Base-by-base conservation (phyloP, 1,140 invertebrate species). In the Aphelinus certus region DNA sequence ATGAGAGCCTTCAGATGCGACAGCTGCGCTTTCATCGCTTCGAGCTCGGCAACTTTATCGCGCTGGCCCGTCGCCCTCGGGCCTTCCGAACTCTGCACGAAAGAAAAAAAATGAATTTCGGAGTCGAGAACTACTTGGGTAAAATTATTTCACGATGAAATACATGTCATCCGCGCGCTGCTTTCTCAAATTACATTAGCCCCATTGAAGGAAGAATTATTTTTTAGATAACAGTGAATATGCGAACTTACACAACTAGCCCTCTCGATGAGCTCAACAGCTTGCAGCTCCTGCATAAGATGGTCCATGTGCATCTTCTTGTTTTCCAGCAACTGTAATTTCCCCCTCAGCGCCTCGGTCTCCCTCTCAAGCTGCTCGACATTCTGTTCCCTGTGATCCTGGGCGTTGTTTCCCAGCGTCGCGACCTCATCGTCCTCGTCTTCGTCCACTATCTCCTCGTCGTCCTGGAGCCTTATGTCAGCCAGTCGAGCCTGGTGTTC, bases 251-350 rank as follows among this genome's bases (percentile, higher is more conserved):
- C 84, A 69, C 80, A 82, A 51, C 82, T 84, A 5, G 71, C 81
- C 56, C 78, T 78, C 7, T 85, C 85, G 7, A 77, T 80, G 4
- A 82, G 47, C 63, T 86, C 84, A 48, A 81, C 80, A 4, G 81
- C 79, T 65, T 87, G 85, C 1, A 88, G 75, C 72, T 87, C 86
- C n/a, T 85, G 81, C 48, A 88, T 81, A 46, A 88, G 77, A 45
- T 84, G 84, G 74, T 88, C 87, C 85, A 88, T 88, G 48, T 83
- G 83, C 61, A 83, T 82, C 61, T 88, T 88, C 45, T 87, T 88
- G 51, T 78, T 81, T 71, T 88, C 85, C 3, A 88, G 79, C 56
- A 84, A 81, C 5, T 81, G 82, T 3, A 88, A 78, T 78, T 88
- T 88, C 46, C 78, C 81, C 53, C 83, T 77, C 2, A 88, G 66